phyloP scores from a whole-genome alignment of 1,140 invertebrate genomes.

The Nephotettix cincticeps region DNA sequence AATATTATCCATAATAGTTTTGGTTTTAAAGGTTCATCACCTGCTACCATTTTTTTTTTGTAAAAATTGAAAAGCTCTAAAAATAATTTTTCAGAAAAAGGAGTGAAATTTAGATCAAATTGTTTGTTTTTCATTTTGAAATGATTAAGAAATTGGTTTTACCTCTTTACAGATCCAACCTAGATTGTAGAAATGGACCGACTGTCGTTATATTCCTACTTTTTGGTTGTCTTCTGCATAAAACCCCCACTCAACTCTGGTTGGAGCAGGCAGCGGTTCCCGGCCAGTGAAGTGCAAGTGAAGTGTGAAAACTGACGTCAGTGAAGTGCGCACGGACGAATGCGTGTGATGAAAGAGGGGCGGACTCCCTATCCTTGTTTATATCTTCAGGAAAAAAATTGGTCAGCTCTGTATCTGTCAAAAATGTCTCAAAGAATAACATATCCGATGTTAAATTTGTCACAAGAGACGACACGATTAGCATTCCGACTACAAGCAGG shows the following conservation, averaged over 20 bases:
- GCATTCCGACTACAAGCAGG: slow-evolving; percentile 1
- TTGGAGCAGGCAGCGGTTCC: slow-evolving; percentile 25
- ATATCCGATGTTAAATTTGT: slow-evolving; percentile 32
- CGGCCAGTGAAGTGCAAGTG: slow-evolving; percentile 25
- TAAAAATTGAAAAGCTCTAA: too few relatives aligned
- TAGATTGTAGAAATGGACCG: slow-evolving; percentile 31
- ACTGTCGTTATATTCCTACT: slow-evolving; percentile 32
- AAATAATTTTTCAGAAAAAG: too few relatives aligned
- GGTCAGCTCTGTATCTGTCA: slow-evolving; percentile 6
- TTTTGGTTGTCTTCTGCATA: slow-evolving; percentile 31
- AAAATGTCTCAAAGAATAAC: slow-evolving; percentile 12
- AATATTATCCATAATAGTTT: too few relatives aligned
- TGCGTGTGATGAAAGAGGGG: slow-evolving; percentile 29
- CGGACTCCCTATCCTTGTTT: slow-evolving; percentile 26
- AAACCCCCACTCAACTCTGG: slow-evolving; percentile 28
- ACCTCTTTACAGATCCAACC: slow-evolving; percentile 31
- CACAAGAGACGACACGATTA: slow-evolving; percentile 28
- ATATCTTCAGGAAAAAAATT: slow-evolving; percentile 30
- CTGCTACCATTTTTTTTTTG: too few relatives aligned
- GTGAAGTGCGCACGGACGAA: slow-evolving; percentile 24
- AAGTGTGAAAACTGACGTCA: slow-evolving; percentile 24
- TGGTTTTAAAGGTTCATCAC: too few relatives aligned
- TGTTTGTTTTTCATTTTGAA: too few relatives aligned
- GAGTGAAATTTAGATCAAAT: too few relatives aligned
- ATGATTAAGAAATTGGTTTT: too few relatives aligned